Percentiles rank a stretch among this genome's conserved stretches.
Evolutionary conservation across 2,888 invertebrate genomes (phyloP).

Genomic region (Elegia similella): DNA sequence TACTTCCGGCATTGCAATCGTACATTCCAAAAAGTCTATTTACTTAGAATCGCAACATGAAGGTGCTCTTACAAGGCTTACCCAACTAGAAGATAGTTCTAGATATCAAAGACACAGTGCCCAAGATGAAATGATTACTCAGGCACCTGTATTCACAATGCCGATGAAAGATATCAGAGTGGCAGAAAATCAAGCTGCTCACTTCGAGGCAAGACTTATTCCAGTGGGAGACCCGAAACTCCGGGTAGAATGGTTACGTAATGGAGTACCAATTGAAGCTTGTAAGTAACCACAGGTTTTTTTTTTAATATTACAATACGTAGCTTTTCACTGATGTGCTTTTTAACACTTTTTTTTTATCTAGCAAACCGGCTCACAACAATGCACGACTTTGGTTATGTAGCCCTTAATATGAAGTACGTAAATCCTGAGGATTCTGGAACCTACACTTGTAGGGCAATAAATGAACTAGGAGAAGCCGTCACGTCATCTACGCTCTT

Average conservation of each 20-base stretch:
- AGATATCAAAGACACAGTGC: conserved; percentile 87
- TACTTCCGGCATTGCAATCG: conserved; percentile 92
- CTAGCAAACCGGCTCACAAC: conserved; percentile 94
- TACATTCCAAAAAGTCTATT: conserved; percentile 92
- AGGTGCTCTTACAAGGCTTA: conserved; percentile 89
- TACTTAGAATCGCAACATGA: conserved; percentile 94
- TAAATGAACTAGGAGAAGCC: conserved; percentile 96
- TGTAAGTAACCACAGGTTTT: conserved; percentile 79
- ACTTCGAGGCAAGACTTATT: conserved; percentile 96
- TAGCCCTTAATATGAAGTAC: conserved; percentile 96
- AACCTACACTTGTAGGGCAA: conserved; percentile 96
- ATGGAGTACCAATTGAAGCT: conserved; percentile 94
- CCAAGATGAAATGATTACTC: conserved; percentile 90
- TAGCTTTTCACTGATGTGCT: neutral
- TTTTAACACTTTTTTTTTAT: conserved; percentile 1
- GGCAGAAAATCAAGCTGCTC: conserved; percentile 95
- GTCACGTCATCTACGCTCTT: conserved; percentile 95
- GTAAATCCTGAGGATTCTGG: conserved; percentile 98
- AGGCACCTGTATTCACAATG: conserved; percentile 95
- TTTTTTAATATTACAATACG: conserved; percentile 3
- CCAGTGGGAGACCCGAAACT: conserved; percentile 96
- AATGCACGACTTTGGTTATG: conserved; percentile 99
- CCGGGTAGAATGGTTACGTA: conserved; percentile 96
- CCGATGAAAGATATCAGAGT: conserved; percentile 93
- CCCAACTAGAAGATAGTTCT: conserved; percentile 90